Percentiles rank a stretch among this genome's conserved stretches.
phyloP scores from a whole-genome alignment of 2,113 vertebrate genomes.

The human (Homo sapiens) region DNA sequence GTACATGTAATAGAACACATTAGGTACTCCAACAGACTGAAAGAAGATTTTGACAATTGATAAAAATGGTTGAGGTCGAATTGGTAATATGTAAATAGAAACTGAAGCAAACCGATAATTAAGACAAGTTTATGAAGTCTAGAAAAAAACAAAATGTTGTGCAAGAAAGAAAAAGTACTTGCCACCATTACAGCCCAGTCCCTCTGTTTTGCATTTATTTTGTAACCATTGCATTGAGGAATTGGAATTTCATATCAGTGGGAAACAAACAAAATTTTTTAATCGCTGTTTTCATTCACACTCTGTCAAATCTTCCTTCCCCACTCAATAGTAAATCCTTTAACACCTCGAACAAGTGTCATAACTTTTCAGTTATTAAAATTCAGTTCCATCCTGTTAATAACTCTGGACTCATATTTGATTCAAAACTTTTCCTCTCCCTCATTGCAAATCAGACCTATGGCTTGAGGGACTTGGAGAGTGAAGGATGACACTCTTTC shows the following conservation, averaged over 20 bases:
- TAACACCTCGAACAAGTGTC: neutral
- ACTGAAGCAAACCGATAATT: neutral
- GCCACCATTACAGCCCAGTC: neutral
- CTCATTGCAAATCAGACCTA: neutral
- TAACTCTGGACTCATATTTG: neutral
- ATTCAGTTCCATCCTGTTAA: neutral
- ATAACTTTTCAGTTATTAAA: neutral
- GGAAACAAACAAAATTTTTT: slow-evolving; percentile 36
- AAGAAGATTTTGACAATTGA: neutral
- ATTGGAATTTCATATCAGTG: slow-evolving; percentile 44
- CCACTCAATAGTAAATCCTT: neutral
- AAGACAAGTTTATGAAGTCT: neutral
- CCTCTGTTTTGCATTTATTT: slow-evolving; percentile 49
- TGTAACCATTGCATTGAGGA: neutral
- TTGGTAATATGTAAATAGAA: slow-evolving; percentile 15
- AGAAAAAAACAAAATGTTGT: slow-evolving; percentile 43
- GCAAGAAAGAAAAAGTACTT: slow-evolving; percentile 31
- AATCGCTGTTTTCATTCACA: slow-evolving; percentile 30
- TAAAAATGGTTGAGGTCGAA: neutral
- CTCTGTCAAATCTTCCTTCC: slow-evolving; percentile 45
- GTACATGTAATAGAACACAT: neutral
- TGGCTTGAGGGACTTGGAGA: neutral
- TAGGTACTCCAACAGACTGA: neutral
- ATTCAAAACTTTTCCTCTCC: neutral
- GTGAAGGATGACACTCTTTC: neutral